Evolutionary conservation across 2,888 invertebrate species (phyloP).

Genomic region (Megastigmus dorsalis): DNA sequence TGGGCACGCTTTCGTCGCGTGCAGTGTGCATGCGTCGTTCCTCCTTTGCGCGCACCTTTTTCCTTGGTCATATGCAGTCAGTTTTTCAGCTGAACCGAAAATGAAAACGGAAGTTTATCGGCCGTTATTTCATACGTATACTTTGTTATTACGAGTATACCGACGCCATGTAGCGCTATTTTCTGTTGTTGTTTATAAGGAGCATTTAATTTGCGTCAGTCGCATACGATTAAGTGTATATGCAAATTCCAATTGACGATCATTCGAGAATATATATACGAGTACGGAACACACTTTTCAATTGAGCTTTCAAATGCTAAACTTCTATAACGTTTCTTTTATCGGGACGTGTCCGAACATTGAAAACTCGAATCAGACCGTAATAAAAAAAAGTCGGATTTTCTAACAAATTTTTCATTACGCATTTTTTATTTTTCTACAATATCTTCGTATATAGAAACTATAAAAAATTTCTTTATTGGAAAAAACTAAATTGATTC

Average conservation of each 20-base stretch:
- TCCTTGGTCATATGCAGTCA: no score
- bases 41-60: neutral
- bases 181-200: neutral
- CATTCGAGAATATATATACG: neutral
- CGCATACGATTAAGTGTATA: neutral
- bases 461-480: no score
- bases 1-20: neutral
- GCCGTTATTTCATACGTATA: neutral
- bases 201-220: neutral
- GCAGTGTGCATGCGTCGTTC: neutral
- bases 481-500: no score
- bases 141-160: neutral
- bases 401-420: no score
- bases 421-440: no score
- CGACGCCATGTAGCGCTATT: neutral
- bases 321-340: no score
- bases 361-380: no score
- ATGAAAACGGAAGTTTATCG: slow-evolving; percentile 1
- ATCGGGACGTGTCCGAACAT: no score
- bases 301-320: no score
- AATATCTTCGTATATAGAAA: no score
- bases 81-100: neutral
- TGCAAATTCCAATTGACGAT: neutral
- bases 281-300: no score
- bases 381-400: no score